Evolutionary conservation across 2,888 invertebrate species (phyloP).

Genomic region (Ceratothoa steindachneri): DNA sequence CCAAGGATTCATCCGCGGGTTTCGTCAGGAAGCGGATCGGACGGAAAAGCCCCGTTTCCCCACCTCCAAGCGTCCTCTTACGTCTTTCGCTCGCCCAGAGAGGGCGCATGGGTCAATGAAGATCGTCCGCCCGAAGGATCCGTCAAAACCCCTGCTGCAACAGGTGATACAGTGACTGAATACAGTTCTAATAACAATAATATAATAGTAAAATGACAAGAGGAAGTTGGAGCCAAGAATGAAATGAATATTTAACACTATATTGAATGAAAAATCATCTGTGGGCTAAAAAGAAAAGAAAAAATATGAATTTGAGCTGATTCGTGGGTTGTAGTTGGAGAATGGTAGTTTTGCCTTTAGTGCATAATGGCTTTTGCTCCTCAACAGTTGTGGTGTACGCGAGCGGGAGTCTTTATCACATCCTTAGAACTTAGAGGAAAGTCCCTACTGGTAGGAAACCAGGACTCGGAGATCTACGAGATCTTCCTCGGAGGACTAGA

Average conservation of each 20-base stretch:
- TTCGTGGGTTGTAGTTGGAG: too few relatives aligned
- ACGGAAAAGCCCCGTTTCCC: neutral
- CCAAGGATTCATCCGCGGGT: constrained; percentile 27
- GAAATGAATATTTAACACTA: too few relatives aligned
- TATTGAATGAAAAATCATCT: too few relatives aligned
- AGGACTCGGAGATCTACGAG: constrained; percentile 27
- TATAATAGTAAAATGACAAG: too few relatives aligned
- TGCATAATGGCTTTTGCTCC: too few relatives aligned
- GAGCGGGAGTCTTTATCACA: constrained; percentile 17
- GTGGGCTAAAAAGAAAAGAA: too few relatives aligned
- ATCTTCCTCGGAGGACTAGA: constrained; percentile 13
- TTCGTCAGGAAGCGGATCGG: constrained; percentile 19
- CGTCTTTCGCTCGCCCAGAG: constrained; percentile 6
- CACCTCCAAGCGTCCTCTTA: neutral
- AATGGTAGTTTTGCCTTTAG: too few relatives aligned
- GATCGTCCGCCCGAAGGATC: constrained; percentile 39
- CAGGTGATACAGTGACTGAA: constrained; percentile 19
- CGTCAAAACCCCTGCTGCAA: constrained; percentile 29
- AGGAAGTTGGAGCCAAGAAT: too few relatives aligned
- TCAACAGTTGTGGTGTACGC: constrained; percentile 27
- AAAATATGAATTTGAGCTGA: too few relatives aligned
- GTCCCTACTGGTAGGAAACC: constrained; percentile 23
- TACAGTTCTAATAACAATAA: too few relatives aligned
- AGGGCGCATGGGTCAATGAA: constrained; percentile 41
- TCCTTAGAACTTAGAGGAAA: constrained; percentile 23